Percentiles rank a stretch among this genome's conserved stretches.
These are phyloP conservation scores for Forbesichthys agassizii DNA, from an alignment of 2,113 vertebrate genomes.

Conservation along the genomic window DNA sequence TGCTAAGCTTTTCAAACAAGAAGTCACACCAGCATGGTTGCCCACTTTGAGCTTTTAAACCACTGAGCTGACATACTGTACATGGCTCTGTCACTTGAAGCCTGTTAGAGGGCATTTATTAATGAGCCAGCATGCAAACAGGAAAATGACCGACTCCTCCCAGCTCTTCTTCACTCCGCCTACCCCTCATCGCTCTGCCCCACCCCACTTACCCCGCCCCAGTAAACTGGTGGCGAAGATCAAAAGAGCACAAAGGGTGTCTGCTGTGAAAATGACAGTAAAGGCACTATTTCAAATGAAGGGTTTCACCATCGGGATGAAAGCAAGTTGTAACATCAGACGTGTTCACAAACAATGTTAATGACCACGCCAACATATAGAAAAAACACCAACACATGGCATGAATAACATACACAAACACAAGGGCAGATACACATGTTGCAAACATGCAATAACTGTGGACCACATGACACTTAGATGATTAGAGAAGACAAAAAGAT, in stretches of 20 bases:
- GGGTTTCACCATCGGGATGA: slow-evolving; percentile 42
- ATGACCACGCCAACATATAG: background rate
- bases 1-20: no score
- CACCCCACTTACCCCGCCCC: background rate
- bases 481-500: background rate
- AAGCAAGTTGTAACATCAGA: slow-evolving; percentile 20
- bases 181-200: background rate
- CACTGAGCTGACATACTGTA: no score
- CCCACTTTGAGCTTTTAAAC: no score
- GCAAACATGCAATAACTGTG: background rate
- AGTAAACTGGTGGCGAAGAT: slow-evolving; percentile 30
- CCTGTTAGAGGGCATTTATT: slow-evolving; percentile 52
- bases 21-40: no score
- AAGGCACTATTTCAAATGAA: slow-evolving; percentile 37
- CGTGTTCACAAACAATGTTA: slow-evolving; percentile 14
- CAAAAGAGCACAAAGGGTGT: slow-evolving; percentile 14
- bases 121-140: slow-evolving; percentile 48
- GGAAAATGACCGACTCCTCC: slow-evolving; percentile 56
- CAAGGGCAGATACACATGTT: slow-evolving; percentile 5
- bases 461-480: background rate
- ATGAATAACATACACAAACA: background rate
- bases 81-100: slow-evolving; percentile 45
- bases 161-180: slow-evolving; percentile 36
- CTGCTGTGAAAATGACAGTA: slow-evolving; percentile 16
- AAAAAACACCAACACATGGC: background rate